Evolutionary conservation across 2,113 vertebrate genomes (phyloP), one percentile per base, ranked within the genome.

Genomic region (Thamnophis sirtalis): DNA sequence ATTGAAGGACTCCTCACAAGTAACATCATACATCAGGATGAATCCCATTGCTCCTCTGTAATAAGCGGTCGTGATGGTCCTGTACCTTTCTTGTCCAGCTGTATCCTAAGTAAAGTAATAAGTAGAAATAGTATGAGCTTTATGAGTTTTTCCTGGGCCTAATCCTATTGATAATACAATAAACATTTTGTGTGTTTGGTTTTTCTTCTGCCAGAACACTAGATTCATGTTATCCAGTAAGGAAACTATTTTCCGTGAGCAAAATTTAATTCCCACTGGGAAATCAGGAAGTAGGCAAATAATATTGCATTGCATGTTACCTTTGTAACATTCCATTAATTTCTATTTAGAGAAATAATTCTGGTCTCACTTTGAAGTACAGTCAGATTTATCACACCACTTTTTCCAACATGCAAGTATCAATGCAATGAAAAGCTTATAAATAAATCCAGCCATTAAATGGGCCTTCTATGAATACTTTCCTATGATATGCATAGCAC

Each of bases 1-100:
- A 95, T 98, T 99, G 97, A 98, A 99, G n/a, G 99, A 99, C 89
- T 99, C 99, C 94, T 99, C 98, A 56, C 99, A 99, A 96, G 98
- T 98, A 97, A 99, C 99, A 95, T 99, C 99, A 84, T 99, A 99
- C 99, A 99, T 99, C 93, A 99, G 98, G 95, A 99, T 99, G 92
- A 99, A 99, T 95, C 99, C 99, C 99, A 99, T 99, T 92, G 99
- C 99, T 24, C 99, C 99, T 68, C 99, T 98, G 94, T 99, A 99
- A 96, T 99, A 99, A 48, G 99, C 99, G 11, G 99, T 99, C 89
- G 99, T 99, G 96, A 99, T 99, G 92, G 99, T 99, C 94, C 99
- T 98, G 96, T 99, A 99, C 24, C 99, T 97, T 96, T 99, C 99
- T 96, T 99, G 99, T n/a, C 99, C 99, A 24, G 99, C 99, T 17